These are phyloP conservation scores for Labrus mixtus DNA, from an alignment of 2,113 vertebrate genomes.

Conservation along the genomic window DNA sequence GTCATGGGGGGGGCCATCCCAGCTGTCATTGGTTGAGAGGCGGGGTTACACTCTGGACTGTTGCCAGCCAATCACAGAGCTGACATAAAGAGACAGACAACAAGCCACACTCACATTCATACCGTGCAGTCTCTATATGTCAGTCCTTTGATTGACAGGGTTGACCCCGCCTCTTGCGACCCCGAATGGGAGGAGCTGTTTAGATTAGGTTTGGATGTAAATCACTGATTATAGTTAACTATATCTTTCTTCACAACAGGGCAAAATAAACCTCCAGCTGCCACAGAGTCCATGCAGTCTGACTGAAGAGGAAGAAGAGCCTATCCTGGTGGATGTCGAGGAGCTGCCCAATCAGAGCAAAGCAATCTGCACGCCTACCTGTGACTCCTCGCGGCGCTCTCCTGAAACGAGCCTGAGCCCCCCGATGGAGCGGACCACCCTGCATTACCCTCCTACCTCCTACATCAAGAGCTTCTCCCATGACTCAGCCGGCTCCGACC, in stretches of 20 bases:
- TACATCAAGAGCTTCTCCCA: constrained; percentile 84
- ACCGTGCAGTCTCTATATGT: no score
- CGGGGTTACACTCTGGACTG: no score
- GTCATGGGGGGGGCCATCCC: no score
- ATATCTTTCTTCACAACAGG: constrained; percentile 50
- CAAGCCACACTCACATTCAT: no score
- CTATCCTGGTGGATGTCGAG: constrained; percentile 73
- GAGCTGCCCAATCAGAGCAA: constrained; percentile 64
- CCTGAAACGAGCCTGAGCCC: constrained; percentile 11
- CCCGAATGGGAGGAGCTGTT: no score
- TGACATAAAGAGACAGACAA: no score
- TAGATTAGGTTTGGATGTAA: neutral
- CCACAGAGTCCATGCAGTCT: constrained; percentile 50
- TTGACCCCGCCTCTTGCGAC: no score
- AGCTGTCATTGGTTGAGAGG: no score
- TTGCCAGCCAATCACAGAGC: no score
- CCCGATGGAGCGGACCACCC: neutral
- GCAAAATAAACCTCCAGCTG: constrained; percentile 64
- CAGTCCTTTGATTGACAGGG: no score
- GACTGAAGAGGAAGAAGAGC: constrained; percentile 68
- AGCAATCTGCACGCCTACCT: neutral
- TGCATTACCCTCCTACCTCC: constrained; percentile 50
- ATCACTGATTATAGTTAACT: neutral
- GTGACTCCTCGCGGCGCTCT: neutral
- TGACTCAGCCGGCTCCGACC: constrained; percentile 74